Base-by-base conservation (phyloP, 1,140 invertebrate genomes). In the Pissodes strobi region DNA sequence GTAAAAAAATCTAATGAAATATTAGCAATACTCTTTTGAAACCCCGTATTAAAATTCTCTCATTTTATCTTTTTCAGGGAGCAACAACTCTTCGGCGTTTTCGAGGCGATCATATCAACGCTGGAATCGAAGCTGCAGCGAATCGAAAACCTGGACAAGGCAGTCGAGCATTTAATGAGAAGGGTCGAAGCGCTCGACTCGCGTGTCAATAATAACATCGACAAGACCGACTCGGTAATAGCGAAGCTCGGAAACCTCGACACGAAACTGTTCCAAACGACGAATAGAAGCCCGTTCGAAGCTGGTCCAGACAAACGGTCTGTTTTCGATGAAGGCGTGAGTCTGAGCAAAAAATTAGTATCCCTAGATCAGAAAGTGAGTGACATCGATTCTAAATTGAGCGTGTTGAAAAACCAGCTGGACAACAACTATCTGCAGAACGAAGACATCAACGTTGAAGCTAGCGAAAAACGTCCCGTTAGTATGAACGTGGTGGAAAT, bases 41-140 rank as follows among this genome's bases (percentile, higher is more conserved):
- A 6, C n/a, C 30, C n/a, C 6, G 30, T 34, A 8, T n/a, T 34
- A 34, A 8, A 6, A 34, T n/a, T 34, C 30, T 34, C 30, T 34
- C 30, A 34, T 30, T 9, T 53, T 53, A 34, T 79, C 79, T 81
- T 74, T 89, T 88, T 43, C 87, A 94, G 91, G 78, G 91, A 94
- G 76, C 90, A 93, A 76, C 92, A 93, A 76, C 84, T 94, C 34
- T 91, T 92, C 78, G 90, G 91, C 72, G 88, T 94, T 23, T 93
- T 94, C 79, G 92, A 94, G 78, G 89, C 91, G 8, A 90, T 93
- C 66, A 89, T 94, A 17, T 91, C 90, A 57, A 93, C 91, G 10
- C 80, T 94, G 66, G 91, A 94, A 76, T 90, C 88, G 9, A 93
- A 93, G 81, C 80, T 94, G 2, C 89, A 92, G 72, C 82, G 91